Evolutionary conservation across 2,113 vertebrate genomes (phyloP), one percentile per base, ranked within the genome.

Genomic region (Bostrychus sinensis): DNA sequence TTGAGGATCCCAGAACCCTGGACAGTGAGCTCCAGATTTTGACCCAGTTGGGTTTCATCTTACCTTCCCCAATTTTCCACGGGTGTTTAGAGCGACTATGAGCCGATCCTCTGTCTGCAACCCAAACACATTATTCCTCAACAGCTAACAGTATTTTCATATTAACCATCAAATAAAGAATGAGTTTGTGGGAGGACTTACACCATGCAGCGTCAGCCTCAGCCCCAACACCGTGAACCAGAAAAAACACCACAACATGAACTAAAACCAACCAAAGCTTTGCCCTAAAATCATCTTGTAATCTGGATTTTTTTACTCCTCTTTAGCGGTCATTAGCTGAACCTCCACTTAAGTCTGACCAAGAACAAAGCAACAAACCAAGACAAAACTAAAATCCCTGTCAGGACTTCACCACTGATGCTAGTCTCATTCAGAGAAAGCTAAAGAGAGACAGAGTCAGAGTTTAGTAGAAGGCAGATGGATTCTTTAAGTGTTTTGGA

Each of bases 101-200:
- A 14, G 3, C 13, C 5, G 42, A 1, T 11, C 23, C 25, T n/a
- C 14, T 51, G 7, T 28, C 48, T 51, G 48, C 16, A 51, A 51
- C 25, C 48, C 48, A 51, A 51, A 51, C 25, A 51, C 25, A n/a
- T 32, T 32, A 25, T 13, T 26, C 48, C 26, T 26, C 25, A 51
- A 51, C 46, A 26, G 12, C 13, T 13, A 14, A 22, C n/a, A n/a
- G n/a, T n/a, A n/a, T n/a, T n/a, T n/a, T n/a, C n/a, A n/a, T n/a
- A n/a, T n/a, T n/a, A n/a, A n/a, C n/a, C n/a, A n/a, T n/a, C n/a
- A 50, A 16, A 12, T 5, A 26, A 26, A 50, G 23, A 8, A 12
- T 2, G 25, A n/a, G 25, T 51, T n/a, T 51, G 48, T 28, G 25
- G 20, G 20, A 11, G 43, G 43, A 3, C 12, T 46, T 13, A 22